A percentile compares a stretch with the other conserved stretches of the same genome.
phyloP scores from a whole-genome alignment of 2,888 invertebrate species.

The Dasysyrphus albostriatus region DNA sequence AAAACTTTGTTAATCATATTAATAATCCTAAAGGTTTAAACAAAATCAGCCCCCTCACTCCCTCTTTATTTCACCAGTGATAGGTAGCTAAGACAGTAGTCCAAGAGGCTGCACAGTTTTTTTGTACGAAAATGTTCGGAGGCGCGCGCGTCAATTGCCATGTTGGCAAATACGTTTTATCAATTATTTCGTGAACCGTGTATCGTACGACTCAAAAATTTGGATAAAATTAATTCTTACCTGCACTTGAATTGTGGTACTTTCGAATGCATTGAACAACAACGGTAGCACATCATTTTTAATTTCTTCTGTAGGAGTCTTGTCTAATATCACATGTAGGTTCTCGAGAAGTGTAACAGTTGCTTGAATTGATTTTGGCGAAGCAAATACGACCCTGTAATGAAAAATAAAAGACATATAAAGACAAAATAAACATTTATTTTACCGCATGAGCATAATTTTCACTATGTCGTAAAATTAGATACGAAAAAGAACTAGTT shows the following conservation, averaged over 20 bases:
- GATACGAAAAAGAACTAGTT: neutral
- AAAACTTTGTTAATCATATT: too few relatives aligned
- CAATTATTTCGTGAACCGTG: neutral
- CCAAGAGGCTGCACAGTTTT: too few relatives aligned
- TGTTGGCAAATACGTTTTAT: too few relatives aligned
- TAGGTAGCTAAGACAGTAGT: too few relatives aligned
- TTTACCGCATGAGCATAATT: neutral
- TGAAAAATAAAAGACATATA: constrained; percentile 38
- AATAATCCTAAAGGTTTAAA: too few relatives aligned
- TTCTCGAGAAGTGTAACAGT: constrained; percentile 95
- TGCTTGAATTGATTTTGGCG: constrained; percentile 92
- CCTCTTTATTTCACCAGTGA: too few relatives aligned
- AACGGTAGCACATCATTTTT: constrained; percentile 93
- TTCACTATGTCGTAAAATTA: neutral
- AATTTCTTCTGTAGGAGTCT: constrained; percentile 92
- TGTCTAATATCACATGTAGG: constrained; percentile 93
- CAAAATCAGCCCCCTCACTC: too few relatives aligned
- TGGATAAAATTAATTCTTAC: constrained; percentile 85
- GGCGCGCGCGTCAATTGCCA: too few relatives aligned
- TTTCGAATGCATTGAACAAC: constrained; percentile 94
- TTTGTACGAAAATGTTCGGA: too few relatives aligned
- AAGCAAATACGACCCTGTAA: constrained; percentile 89
- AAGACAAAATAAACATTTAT: neutral
- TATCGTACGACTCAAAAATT: too few relatives aligned
- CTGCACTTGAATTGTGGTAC: constrained; percentile 95